Base-by-base conservation (phyloP, 1,140 invertebrate genomes). In the Bemisia tabaci region DNA sequence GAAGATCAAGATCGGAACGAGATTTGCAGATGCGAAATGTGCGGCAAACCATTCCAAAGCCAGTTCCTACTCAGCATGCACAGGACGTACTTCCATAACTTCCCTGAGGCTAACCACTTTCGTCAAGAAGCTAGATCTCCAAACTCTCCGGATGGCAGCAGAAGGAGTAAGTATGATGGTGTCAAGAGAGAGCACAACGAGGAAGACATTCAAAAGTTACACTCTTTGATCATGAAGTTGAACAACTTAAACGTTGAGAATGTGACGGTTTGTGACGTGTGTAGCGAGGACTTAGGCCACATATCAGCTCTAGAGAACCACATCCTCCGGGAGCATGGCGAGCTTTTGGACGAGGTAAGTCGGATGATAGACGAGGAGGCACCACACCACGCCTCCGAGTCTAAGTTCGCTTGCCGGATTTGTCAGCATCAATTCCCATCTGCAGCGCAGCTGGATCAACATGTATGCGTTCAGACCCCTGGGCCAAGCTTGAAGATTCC, bases 181-280 rank as follows among this genome's bases (percentile, higher is more conserved):
- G 33, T 48, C 5, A 48, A 48, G 17, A 48, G 17, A 17, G 33
- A 48, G 17, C 33, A 48, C 0, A 85, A 86, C 12, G 87, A 84
- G 39, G 87, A 91, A 73, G 91, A 93, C 72, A 77, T 95, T 2
- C 87, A 92, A 70, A 93, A 94, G 74, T 77, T 95, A 22, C 92
- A 95, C 75, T 89, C 89, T 0, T 95, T 95, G 92, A 90, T 95
- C 70, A 82, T 91, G 62, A 92, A 95, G 76, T 76, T 95, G 62
- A 94, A 94, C 73, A 87, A 87, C 65, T 77, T 89, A 27, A 86
- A 89, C 68, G 82, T 79, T 0, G 78, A 76, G 75, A 75, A 85
- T 81, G 74, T 70, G 64, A 69, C 67, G 22, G 64, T 73, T 65
- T 85, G 83, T 75, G 79, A 80, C 66, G 70, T 85, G 27, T 86